Conservation (phyloP, 2,888 invertebrate genomes). For the Tipula confusa region DNA sequence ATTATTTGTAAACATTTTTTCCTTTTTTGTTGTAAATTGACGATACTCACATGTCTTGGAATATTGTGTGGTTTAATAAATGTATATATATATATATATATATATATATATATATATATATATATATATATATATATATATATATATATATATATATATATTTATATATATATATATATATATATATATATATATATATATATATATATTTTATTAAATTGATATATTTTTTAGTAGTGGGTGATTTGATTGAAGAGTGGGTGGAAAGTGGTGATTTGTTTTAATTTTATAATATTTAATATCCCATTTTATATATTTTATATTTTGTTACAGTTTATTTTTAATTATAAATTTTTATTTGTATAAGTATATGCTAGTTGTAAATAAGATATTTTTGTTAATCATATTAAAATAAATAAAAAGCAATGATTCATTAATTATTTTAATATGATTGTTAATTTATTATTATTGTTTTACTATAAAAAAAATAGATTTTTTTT, state of each 20-base stretch:
- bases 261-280: conserved; percentile 29
- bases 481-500: too few relatives aligned
- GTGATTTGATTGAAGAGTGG: conserved; percentile 29
- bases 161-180: too few relatives aligned
- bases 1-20: conserved; percentile 13
- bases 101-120: too few relatives aligned
- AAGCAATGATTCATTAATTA: background rate
- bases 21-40: background rate
- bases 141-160: too few relatives aligned
- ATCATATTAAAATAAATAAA: background rate
- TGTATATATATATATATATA: too few relatives aligned
- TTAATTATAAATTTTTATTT: conserved; percentile 15
- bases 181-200: too few relatives aligned
- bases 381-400: background rate
- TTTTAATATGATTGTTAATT: conserved; percentile 3
- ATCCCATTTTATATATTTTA: conserved; percentile 7
- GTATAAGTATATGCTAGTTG: background rate
- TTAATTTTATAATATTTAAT: conserved; percentile 28
- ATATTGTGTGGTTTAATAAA: conserved; percentile 20
- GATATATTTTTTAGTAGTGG: conserved; percentile 20
- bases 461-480: background rate
- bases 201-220: conserved; percentile 9
- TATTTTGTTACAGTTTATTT: conserved; percentile 13
- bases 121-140: too few relatives aligned
- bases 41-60: conserved; percentile 12